These are phyloP conservation scores for Brachionus sp. DNA, from an alignment of 1,140 invertebrate genomes.

Conservation along the genomic window DNA sequence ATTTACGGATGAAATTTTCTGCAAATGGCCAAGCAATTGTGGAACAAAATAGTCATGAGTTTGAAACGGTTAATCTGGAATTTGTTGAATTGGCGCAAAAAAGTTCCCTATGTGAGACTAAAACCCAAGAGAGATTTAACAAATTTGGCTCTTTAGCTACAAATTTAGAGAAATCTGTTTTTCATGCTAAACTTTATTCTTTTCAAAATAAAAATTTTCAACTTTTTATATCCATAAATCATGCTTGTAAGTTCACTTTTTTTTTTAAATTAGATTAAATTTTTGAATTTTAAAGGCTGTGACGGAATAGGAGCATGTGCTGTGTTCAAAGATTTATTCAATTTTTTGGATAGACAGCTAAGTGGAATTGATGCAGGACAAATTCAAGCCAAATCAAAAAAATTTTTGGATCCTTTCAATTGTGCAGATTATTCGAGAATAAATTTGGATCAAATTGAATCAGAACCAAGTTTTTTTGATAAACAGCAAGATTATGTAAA, in stretches of 20 bases:
- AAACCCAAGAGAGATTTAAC: neutral
- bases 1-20: neutral
- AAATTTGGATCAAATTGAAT: neutral
- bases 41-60: conserved; percentile 5
- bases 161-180: neutral
- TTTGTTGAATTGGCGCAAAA: neutral
- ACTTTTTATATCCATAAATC: neutral
- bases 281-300: neutral
- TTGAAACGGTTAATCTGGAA: neutral
- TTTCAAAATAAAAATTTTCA: neutral
- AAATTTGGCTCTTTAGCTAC: neutral
- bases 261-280: neutral
- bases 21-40: neutral
- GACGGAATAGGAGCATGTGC: neutral
- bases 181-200: neutral
- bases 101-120: neutral
- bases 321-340: neutral
- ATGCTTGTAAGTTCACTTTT: neutral
- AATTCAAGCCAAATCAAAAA: neutral
- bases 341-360: neutral
- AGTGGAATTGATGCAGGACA: neutral
- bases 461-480: neutral
- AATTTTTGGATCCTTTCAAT: neutral
- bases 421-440: neutral
- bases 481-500: neutral